Percentiles rank a stretch among this genome's conserved stretches.
phyloP scores from a whole-genome alignment of 2,888 invertebrate species.

The Alentia gelatinosa region DNA sequence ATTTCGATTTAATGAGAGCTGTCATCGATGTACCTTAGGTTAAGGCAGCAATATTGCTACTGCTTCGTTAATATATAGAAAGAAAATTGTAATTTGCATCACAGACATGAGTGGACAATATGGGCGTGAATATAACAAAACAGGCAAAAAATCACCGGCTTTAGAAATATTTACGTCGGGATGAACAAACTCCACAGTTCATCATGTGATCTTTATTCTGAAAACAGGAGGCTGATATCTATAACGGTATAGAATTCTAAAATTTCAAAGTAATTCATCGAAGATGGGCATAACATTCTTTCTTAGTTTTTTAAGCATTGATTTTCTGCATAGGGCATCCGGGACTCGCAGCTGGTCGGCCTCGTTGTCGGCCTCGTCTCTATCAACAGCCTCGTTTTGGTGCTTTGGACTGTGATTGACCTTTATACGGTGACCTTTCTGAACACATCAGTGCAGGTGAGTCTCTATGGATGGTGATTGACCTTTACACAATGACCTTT shows the following conservation, averaged over 20 bases:
- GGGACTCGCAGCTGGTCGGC: constrained; percentile 52
- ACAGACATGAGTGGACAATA: no score
- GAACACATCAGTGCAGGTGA: background rate
- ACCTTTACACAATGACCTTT: background rate
- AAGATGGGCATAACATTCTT: background rate
- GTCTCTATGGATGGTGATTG: background rate
- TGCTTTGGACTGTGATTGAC: constrained; percentile 57
- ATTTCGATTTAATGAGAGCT: background rate
- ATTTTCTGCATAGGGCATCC: constrained; percentile 55
- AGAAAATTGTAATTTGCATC: no score
- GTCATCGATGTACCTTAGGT: background rate
- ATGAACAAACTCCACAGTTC: background rate
- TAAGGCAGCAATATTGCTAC: background rate
- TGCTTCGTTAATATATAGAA: no score
- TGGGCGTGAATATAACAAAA: no score
- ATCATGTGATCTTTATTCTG: background rate
- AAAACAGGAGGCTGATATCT: background rate
- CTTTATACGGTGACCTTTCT: background rate
- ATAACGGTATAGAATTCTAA: background rate
- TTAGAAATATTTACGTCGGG: background rate
- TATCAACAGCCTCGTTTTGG: constrained; percentile 54
- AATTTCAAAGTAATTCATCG: background rate
- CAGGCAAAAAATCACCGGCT: no score
- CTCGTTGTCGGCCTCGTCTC: constrained; percentile 58
- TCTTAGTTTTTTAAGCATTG: background rate